Conservation (phyloP, 2,797 vertebrate genomes). For the Lerista edwardsae region DNA sequence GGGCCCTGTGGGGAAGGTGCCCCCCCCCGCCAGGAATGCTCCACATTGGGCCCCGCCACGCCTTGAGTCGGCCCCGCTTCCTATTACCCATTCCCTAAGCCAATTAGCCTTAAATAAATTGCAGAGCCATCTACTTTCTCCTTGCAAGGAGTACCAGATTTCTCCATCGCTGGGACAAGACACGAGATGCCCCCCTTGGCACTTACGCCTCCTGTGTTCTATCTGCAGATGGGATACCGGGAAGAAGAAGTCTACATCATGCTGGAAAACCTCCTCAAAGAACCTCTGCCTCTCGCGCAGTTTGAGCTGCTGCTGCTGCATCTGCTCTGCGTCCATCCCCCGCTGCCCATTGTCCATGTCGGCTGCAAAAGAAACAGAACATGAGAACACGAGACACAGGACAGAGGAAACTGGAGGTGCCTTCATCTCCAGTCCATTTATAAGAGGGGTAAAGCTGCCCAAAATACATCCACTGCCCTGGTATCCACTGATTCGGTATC, state of each 20-base stretch:
- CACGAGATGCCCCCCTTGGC: neutral
- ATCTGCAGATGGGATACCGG: constrained; percentile 88
- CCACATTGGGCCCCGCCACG: too few relatives aligned
- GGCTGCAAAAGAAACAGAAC: constrained; percentile 66
- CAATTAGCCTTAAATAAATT: neutral
- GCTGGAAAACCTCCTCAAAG: constrained; percentile 93
- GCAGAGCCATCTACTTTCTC: neutral
- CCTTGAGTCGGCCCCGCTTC: neutral
- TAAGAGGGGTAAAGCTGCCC: neutral
- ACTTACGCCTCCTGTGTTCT: constrained; percentile 88
- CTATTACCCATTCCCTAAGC: neutral
- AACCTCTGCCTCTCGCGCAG: constrained; percentile 88
- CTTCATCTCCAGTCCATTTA: neutral
- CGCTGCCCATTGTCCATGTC: constrained; percentile 79
- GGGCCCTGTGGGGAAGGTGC: too few relatives aligned
- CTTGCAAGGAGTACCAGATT: neutral
- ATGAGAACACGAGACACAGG: neutral
- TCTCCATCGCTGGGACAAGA: neutral
- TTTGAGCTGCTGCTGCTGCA: constrained; percentile 86
- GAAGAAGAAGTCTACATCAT: constrained; percentile 88
- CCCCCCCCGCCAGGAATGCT: too few relatives aligned
- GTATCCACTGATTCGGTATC: too few relatives aligned
- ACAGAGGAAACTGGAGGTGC: neutral
- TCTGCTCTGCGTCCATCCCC: constrained; percentile 75
- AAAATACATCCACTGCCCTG: too few relatives aligned